phyloP scores from a whole-genome alignment of 2,888 invertebrate species.

The Drosophila atripex region DNA sequence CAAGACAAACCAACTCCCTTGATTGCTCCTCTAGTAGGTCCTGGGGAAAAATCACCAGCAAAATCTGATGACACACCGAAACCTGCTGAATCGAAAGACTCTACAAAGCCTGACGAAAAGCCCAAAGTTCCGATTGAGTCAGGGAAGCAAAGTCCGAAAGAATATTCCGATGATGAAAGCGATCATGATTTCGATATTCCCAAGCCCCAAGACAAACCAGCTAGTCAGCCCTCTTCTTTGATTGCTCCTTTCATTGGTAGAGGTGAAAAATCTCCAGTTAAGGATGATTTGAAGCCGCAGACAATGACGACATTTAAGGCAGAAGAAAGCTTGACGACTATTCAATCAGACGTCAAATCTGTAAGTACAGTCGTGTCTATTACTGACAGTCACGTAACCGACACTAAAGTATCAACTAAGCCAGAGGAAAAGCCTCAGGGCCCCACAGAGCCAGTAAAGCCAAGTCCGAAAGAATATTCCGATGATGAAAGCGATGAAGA shows the following conservation, averaged over 20 bases:
- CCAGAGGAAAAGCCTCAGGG: too few relatives aligned
- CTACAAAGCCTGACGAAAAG: constrained; percentile 3
- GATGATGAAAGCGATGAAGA: too few relatives aligned
- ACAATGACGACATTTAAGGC: neutral
- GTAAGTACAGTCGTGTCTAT: neutral
- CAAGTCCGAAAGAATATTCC: too few relatives aligned
- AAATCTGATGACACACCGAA: constrained; percentile 8
- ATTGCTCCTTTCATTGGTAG: neutral
- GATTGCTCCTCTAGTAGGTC: neutral
- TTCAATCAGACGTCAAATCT: neutral
- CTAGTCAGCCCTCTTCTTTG: constrained; percentile 2
- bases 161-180: constrained; percentile 21
- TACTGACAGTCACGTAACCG: neutral
- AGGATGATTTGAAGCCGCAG: neutral
- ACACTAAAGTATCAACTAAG: neutral
- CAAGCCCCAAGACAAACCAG: constrained; percentile 4
- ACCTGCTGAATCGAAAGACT: neutral
- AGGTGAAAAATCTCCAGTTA: neutral
- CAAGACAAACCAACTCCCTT: neutral
- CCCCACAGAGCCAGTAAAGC: too few relatives aligned
- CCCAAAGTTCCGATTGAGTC: constrained; percentile 9
- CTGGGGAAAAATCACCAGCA: constrained; percentile 9
- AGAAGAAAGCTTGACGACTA: neutral
- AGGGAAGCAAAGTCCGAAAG: neutral
- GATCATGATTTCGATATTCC: constrained; percentile 18